Percentiles rank a stretch among this genome's conserved stretches.
Conservation (phyloP, 2,113 vertebrate genomes). For the Carollia perspicillata region DNA sequence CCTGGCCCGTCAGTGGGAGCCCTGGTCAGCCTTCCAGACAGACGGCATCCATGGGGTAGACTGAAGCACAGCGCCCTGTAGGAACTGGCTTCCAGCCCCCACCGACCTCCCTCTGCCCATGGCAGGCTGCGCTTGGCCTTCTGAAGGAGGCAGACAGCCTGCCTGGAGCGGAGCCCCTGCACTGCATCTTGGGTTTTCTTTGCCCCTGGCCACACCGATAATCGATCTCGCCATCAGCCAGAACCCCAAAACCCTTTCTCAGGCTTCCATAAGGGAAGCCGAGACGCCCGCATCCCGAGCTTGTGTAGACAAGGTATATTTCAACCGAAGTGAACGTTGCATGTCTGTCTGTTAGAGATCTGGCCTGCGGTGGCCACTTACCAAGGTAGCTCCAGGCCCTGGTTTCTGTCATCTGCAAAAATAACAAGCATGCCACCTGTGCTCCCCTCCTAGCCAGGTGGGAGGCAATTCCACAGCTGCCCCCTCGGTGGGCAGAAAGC, state of each 20-base stretch:
- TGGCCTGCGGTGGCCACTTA: not conserved
- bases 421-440: rapidly evolving
- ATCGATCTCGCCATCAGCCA: no score
- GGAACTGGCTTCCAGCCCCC: no score
- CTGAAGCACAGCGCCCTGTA: rapidly evolving
- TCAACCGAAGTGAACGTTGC: no score
- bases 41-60: rapidly evolving
- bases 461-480: not conserved
- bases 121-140: not conserved
- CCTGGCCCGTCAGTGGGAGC: rapidly evolving
- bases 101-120: rapidly evolving
- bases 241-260: not conserved
- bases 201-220: not conserved
- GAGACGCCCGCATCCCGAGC: not conserved
- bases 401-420: not conserved
- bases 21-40: not conserved
- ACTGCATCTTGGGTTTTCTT: not conserved
- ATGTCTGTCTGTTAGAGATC: not conserved
- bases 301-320: not conserved
- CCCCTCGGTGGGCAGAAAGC: not conserved
- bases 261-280: not conserved
- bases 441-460: not conserved
- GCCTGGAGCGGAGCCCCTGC: rapidly evolving
- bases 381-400: not conserved
- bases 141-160: rapidly evolving